Conservation (phyloP, 2,113 vertebrate genomes). For the Aramus guarauna region DNA sequence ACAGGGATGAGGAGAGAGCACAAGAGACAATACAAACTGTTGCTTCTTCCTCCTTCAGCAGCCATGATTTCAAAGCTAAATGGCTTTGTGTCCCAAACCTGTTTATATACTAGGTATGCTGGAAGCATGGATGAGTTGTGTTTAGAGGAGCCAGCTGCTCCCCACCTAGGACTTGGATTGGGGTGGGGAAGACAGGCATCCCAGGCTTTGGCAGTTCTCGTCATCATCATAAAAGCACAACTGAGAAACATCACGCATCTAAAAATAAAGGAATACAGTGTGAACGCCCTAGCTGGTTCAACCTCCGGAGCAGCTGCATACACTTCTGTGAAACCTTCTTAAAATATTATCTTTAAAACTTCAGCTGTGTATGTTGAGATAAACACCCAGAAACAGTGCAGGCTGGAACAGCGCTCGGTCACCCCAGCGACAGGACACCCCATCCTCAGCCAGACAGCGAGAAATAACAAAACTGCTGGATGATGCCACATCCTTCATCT, state of each 20-base stretch:
- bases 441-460: not conserved
- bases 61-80: not conserved
- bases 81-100: not conserved
- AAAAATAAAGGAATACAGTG: not conserved
- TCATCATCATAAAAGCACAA: not conserved
- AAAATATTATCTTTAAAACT: not conserved
- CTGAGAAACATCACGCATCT: accelerated
- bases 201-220: not conserved
- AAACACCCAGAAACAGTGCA: not conserved
- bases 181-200: not conserved
- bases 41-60: not conserved
- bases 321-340: not conserved
- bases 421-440: not conserved
- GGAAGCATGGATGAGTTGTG: not conserved
- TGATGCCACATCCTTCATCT: not conserved
- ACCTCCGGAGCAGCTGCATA: not conserved
- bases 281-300: not conserved
- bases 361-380: not conserved
- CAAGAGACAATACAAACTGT: not conserved
- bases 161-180: not conserved
- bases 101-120: not conserved
- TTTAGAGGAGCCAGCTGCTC: not conserved
- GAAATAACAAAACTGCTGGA: not conserved
- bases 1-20: not conserved
- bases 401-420: not conserved